Conservation (phyloP, 1,140 invertebrate species). For the Chrysomallon squamiferum region DNA sequence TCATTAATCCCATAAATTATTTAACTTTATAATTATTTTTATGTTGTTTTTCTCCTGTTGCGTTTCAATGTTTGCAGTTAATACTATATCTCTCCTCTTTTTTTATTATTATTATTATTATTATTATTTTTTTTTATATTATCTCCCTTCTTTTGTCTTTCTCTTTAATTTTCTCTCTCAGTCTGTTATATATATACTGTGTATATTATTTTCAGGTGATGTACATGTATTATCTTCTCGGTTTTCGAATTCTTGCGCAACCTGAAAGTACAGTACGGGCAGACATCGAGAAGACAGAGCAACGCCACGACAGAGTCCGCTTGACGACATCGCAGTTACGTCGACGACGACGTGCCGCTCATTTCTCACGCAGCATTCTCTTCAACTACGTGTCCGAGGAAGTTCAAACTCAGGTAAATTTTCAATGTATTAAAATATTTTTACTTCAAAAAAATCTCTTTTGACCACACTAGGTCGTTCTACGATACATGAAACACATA, state of each 20-base stretch:
- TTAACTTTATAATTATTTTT: too few species aligned
- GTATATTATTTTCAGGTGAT: conserved; percentile 68
- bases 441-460: not conserved
- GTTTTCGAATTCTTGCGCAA: conserved; percentile 61
- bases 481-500: not conserved
- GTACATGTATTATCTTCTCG: conserved; percentile 74
- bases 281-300: conserved; percentile 1
- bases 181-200: too few species aligned
- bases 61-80: too few species aligned
- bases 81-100: too few species aligned
- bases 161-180: too few species aligned
- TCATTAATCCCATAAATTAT: too few species aligned
- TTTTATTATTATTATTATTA: too few species aligned
- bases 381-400: conserved; percentile 50
- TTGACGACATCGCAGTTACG: conserved; percentile 41
- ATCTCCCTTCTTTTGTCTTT: too few species aligned
- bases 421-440: not conserved
- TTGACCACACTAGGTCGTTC: not conserved
- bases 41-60: too few species aligned
- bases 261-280: conserved; percentile 23
- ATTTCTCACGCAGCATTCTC: conserved; percentile 47
- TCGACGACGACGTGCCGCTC: conserved; percentile 33
- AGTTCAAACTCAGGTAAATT: conserved; percentile 37
- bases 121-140: too few species aligned
- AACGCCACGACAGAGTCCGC: conserved; percentile 12